Percentiles rank a stretch among this genome's conserved stretches.
phyloP scores from a whole-genome alignment of 2,797 vertebrate species.

The Crenichthys baileyi region DNA sequence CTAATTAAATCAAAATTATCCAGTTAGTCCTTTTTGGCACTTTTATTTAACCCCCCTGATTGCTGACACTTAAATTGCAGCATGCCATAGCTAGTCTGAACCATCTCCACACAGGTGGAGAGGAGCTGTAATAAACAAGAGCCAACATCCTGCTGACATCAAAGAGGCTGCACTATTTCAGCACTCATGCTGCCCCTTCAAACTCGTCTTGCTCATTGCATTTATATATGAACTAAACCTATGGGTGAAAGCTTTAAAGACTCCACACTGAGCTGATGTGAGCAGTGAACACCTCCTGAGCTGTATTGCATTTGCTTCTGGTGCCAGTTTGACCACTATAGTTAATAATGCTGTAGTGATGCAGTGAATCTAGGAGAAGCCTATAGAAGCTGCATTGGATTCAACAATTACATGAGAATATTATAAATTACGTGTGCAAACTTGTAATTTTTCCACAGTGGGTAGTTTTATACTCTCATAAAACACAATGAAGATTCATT shows the following conservation, averaged over 20 bases:
- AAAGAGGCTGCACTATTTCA: constrained; percentile 63
- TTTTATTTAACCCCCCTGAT: background rate
- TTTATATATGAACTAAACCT: constrained; percentile 38
- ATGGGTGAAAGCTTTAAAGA: constrained; percentile 53
- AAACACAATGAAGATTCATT: background rate
- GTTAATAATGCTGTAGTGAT: background rate
- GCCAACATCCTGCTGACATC: constrained; percentile 64
- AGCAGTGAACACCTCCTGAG: constrained; percentile 45
- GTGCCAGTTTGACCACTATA: constrained; percentile 1
- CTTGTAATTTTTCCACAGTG: background rate
- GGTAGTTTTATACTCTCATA: background rate
- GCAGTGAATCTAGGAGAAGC: background rate
- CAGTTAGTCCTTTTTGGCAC: background rate
- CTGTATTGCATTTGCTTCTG: constrained; percentile 26
- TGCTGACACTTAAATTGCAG: constrained; percentile 19
- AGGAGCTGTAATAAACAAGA: constrained; percentile 38
- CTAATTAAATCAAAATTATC: background rate
- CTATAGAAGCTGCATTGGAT: background rate
- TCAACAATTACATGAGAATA: background rate
- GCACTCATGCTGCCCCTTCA: constrained; percentile 26
- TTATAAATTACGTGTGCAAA: background rate
- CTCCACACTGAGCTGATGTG: constrained; percentile 39
- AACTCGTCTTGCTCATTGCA: constrained; percentile 46
- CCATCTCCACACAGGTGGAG: constrained; percentile 14
- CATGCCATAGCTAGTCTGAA: constrained; percentile 9